These are phyloP conservation scores for Rhincodon typus DNA, from an alignment of 2,797 vertebrate species.

Conservation along the genomic window DNA sequence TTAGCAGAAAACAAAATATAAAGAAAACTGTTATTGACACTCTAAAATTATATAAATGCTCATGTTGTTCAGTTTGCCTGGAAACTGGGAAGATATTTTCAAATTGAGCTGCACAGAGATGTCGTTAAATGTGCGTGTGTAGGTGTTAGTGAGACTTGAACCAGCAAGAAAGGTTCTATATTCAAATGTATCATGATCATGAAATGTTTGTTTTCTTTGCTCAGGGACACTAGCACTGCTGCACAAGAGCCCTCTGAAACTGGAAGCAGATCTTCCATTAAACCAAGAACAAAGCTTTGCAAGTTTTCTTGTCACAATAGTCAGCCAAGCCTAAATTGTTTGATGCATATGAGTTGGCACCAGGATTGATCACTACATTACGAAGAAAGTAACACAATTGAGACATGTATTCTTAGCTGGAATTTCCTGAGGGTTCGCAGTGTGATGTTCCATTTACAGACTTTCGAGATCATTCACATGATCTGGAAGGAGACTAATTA, in stretches of 20 bases:
- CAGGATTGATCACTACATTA: too few relatives aligned
- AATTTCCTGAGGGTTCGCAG: background rate
- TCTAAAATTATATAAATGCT: background rate
- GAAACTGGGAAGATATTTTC: background rate
- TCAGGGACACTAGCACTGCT: too few relatives aligned
- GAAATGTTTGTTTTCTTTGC: too few relatives aligned
- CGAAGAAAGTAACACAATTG: background rate
- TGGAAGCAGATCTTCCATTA: background rate
- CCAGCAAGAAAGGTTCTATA: too few relatives aligned
- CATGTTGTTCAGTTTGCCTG: background rate
- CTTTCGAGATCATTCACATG: background rate
- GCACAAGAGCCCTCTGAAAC: background rate
- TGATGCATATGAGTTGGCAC: background rate
- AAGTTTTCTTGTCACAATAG: too few relatives aligned
- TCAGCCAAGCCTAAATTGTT: too few relatives aligned
- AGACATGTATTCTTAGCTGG: background rate
- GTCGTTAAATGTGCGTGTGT: too few relatives aligned
- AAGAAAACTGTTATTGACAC: background rate
- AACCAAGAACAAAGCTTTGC: background rate
- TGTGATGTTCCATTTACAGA: background rate
- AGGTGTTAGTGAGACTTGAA: too few relatives aligned
- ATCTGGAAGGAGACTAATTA: conserved; percentile 1
- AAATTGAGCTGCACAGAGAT: too few relatives aligned
- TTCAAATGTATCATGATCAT: too few relatives aligned
- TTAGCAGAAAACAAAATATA: background rate